These are phyloP conservation scores for Drosophila pseudotalamancana DNA, from an alignment of 2,888 invertebrate species.

Conservation along the genomic window DNA sequence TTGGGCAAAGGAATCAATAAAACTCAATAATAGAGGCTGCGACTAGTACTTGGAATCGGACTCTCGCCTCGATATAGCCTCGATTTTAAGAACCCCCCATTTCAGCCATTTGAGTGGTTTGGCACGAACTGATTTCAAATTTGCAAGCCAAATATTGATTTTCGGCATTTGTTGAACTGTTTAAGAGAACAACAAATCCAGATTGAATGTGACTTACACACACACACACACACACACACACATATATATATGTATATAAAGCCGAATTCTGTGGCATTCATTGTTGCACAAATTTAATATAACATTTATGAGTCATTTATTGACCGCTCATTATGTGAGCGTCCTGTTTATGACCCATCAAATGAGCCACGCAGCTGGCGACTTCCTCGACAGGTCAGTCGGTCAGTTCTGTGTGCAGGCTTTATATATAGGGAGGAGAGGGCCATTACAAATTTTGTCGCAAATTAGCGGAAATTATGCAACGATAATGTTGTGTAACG, in stretches of 20 bases:
- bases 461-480: constrained; percentile 72
- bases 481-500: constrained; percentile 57
- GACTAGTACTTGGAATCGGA: constrained; percentile 13
- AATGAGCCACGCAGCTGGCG: constrained; percentile 68
- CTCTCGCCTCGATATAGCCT: constrained; percentile 39
- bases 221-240: too few species aligned
- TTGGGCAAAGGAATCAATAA: constrained; percentile 60
- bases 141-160: constrained; percentile 68
- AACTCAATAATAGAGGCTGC: constrained; percentile 52
- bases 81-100: constrained; percentile 32
- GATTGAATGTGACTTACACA: constrained; percentile 16
- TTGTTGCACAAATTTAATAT: constrained; percentile 61
- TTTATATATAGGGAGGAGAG: not conserved
- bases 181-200: constrained; percentile 40
- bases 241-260: constrained; percentile 8
- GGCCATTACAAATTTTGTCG: constrained; percentile 33
- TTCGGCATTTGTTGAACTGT: constrained; percentile 38
- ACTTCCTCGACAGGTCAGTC: not conserved
- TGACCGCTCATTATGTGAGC: constrained; percentile 51
- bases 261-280: constrained; percentile 21
- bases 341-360: constrained; percentile 25
- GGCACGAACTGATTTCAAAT: constrained; percentile 32
- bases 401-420: too few species aligned
- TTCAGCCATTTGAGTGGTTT: constrained; percentile 16
- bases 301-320: constrained; percentile 69